Conservation (phyloP, 1,140 invertebrate genomes). For the Drosophila yakuba region DNA sequence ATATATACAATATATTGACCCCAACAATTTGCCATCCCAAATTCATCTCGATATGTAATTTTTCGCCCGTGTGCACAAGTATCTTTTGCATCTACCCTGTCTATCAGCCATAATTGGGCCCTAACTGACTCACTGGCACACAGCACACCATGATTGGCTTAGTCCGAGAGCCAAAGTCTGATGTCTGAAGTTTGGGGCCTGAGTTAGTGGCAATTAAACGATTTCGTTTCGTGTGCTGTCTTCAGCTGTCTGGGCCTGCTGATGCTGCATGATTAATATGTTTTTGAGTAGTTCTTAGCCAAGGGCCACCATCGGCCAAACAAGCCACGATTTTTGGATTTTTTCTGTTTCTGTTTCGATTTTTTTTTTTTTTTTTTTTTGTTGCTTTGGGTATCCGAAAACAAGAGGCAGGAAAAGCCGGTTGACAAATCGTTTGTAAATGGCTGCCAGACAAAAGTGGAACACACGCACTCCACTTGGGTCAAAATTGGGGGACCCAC, state of each 20-base stretch:
- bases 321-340: constrained; percentile 44
- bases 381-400: background rate
- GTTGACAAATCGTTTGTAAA: constrained; percentile 81
- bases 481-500: constrained; percentile 6
- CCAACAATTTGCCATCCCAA: background rate
- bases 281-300: constrained; percentile 79
- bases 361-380: background rate
- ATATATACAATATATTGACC: no score
- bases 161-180: constrained; percentile 1
- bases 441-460: constrained; percentile 77
- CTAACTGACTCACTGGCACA: constrained; percentile 55
- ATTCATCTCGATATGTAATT: background rate
- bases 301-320: constrained; percentile 58
- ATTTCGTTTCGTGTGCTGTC: constrained; percentile 59
- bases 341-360: background rate
- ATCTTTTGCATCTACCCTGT: constrained; percentile 17
- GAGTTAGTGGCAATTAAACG: constrained; percentile 69
- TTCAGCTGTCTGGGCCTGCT: constrained; percentile 46
- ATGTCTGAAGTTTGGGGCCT: background rate
- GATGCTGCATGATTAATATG: constrained; percentile 75
- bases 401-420: constrained; percentile 29
- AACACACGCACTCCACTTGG: constrained; percentile 69
- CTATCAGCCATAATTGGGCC: constrained; percentile 52
- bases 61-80: constrained; percentile 7
- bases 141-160: constrained; percentile 31